Base-by-base conservation (phyloP, 1,140 invertebrate species). In the Conopomorpha cramerella region DNA sequence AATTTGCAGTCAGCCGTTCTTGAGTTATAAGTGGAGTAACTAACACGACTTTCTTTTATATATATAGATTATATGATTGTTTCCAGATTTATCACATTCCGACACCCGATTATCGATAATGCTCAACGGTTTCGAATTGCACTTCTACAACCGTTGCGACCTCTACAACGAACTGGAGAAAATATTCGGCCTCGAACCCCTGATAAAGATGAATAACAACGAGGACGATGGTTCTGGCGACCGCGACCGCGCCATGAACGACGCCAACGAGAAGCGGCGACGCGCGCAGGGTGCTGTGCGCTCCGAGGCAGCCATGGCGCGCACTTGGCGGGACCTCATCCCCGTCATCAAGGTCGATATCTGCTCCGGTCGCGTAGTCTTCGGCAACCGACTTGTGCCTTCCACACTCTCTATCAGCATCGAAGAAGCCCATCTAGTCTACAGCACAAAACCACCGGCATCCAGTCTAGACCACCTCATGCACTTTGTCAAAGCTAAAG, bases 271-370 rank as follows among this genome's bases (percentile, higher is more conserved):
- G 42, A 65, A 83, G 55, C 56, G 81, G 51, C 39, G 71, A 59
- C 70, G 76, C 27, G 81, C 81, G 29, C 82, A 83, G 45, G 82
- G 81, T 33, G 84, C 86, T 8, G 86, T 87, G 34, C 78, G 86
- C 38, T 85, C 87, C 1, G 87, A 89, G 52, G 84, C 86, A 2
- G 87, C 87, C 18, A 87, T 89, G 71, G 89, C 89, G 0, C 82
- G 89, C 47, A 93, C 92, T 2, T 98, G 96, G 94, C 82, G 96
- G 49, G 94, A 98, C 80, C 82, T 99, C 30, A 94, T 98, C 57
- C 96, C 96, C 30, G 93, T 97, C 16, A 97, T 98, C 37, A 98
- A 98, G 81, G 80, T 96, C 28, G 95, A 98, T 60, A 85, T 98
- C 29, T 91, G 87, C 38, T 89, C 89, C 26, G 94, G 93, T 33